These are phyloP conservation scores for Margarornis squamiger DNA, from an alignment of 2,797 vertebrate species.

Conservation along the genomic window DNA sequence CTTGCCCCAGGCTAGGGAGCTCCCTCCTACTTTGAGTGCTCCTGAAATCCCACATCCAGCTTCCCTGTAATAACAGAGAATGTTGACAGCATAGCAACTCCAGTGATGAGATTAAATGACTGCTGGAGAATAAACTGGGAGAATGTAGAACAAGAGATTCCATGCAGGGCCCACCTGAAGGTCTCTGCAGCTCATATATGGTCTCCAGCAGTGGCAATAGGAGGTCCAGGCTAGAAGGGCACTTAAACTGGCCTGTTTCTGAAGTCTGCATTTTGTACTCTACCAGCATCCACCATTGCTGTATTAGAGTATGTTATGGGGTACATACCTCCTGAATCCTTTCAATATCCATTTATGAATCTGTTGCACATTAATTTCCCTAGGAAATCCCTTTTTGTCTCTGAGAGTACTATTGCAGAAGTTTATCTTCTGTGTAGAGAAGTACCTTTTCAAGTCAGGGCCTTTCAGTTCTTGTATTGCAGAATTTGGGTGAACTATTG, in stretches of 20 bases:
- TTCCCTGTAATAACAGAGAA: not conserved
- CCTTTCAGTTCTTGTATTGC: not conserved
- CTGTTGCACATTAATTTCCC: not conserved
- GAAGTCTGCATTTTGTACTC: not conserved
- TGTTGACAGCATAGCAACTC: not conserved
- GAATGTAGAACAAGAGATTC: not conserved
- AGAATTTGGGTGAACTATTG: not conserved
- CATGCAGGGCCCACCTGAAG: accelerated
- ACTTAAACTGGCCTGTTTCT: not conserved
- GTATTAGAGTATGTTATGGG: not conserved
- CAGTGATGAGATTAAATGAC: not conserved
- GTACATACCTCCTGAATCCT: not conserved
- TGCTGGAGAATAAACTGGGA: not conserved
- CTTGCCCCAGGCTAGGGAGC: not conserved
- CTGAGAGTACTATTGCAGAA: not conserved
- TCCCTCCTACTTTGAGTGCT: accelerated
- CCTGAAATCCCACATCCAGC: not conserved
- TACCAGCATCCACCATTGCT: not conserved
- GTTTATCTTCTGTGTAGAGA: not conserved
- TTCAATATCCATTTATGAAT: not conserved
- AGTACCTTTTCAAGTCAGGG: not conserved
- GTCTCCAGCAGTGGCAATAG: not conserved
- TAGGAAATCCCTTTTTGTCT: not conserved
- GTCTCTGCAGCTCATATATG: not conserved
- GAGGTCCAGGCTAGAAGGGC: not conserved